These are phyloP conservation scores for Parascotia fuliginaria DNA, from an alignment of 2,888 invertebrate species.

Conservation along the genomic window DNA sequence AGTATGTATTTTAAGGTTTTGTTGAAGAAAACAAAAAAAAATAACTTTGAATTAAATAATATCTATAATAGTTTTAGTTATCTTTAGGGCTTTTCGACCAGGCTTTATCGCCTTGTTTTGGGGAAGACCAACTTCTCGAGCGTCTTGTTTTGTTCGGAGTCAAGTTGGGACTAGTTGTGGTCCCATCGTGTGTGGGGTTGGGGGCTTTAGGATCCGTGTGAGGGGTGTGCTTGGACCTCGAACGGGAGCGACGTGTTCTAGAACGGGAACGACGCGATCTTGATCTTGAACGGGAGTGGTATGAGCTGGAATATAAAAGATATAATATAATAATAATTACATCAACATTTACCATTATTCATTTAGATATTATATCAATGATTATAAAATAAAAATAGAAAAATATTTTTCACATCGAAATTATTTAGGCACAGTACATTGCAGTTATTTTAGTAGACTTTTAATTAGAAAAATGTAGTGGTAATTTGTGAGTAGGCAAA, in stretches of 20 bases:
- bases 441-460: too few species aligned
- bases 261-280: constrained; percentile 62
- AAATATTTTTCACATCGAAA: too few species aligned
- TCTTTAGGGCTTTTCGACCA: constrained; percentile 84
- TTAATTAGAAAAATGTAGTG: too few species aligned
- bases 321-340: too few species aligned
- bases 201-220: constrained; percentile 6
- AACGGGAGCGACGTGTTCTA: constrained; percentile 54
- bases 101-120: constrained; percentile 79
- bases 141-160: constrained; percentile 45
- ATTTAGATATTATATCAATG: too few species aligned
- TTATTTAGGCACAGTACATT: too few species aligned
- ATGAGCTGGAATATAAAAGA: not conserved
- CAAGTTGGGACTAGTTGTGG: constrained; percentile 14
- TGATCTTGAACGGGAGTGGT: constrained; percentile 17
- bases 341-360: too few species aligned
- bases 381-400: too few species aligned
- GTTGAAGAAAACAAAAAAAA: too few species aligned
- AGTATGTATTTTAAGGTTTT: too few species aligned
- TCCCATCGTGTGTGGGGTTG: not conserved
- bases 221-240: constrained; percentile 48
- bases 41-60: not conserved
- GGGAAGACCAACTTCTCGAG: constrained; percentile 88
- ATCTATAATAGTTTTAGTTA: constrained; percentile 34
- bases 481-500: too few species aligned